phyloP scores from a whole-genome alignment of 2,797 vertebrate species.

The Enteromius trimaculatus region DNA sequence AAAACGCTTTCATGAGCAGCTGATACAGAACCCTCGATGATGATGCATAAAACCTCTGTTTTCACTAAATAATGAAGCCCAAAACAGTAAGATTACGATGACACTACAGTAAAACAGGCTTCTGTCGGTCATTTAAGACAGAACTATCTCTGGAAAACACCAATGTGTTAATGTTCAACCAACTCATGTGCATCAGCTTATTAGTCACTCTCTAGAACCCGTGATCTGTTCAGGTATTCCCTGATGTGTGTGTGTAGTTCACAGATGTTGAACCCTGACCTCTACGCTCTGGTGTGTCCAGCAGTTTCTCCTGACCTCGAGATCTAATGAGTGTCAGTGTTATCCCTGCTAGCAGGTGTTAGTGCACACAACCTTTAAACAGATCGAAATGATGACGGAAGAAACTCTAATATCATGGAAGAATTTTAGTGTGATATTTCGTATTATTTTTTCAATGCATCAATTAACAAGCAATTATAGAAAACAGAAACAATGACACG shows the following conservation, averaged over 20 bases:
- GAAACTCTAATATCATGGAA: neutral
- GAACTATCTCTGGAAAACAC: no score
- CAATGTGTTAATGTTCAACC: neutral
- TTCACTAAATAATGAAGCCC: neutral
- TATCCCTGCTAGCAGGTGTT: neutral
- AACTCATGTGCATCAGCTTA: neutral
- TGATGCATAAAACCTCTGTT: no score
- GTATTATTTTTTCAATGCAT: neutral
- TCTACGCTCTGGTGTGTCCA: no score
- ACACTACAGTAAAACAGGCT: no score
- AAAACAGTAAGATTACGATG: neutral
- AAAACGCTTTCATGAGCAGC: no score
- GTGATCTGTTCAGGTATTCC: neutral
- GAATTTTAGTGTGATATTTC: neutral
- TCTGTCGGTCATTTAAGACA: no score
- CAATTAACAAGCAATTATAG: neutral
- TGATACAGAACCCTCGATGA: no score
- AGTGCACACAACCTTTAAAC: neutral
- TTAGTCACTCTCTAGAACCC: rapidly evolving
- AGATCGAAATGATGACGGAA: neutral
- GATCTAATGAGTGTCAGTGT: no score
- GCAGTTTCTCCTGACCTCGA: no score
- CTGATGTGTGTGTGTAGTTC: no score
- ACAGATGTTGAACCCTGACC: no score
- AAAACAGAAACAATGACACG: neutral